Base-by-base conservation (phyloP, 2,797 vertebrate species). In the Coilia nasus region DNA sequence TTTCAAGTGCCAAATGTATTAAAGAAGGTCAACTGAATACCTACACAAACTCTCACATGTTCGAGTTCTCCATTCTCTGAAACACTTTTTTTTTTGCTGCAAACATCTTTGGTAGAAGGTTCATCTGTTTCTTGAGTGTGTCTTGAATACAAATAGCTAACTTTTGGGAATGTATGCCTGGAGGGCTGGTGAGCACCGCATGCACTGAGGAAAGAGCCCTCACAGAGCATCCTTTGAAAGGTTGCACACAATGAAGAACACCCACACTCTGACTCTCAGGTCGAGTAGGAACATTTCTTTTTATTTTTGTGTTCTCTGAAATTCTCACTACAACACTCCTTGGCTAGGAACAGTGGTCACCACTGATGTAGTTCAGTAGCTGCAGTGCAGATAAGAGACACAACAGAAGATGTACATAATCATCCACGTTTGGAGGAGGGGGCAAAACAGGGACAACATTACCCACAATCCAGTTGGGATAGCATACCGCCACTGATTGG, bases 301-400 rank as follows among this genome's bases (percentile, higher is more conserved):
- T 78, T 54, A 54, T 91, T 91, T 92, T 78, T 87, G 89, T 87
- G 89, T 87, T 90, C 87, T 87, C 84, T 83, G 86, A 90, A 86
- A 91, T 86, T 90, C 84, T 85, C 86, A 91, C 90, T 90, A 90
- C 87, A 89, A 87, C 88, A 91, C 86, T 86, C 88, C 88, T 88
- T 89, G 89, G 92, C 93, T 89, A 94, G 92, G 89, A 91, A 92
- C 90, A 93, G 91, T 90, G 91, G 92, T 93, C 90, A 92, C 91
- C 91, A 94, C 89, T 93, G 93, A 93, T 92, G 92, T 93, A 94
- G 93, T 93, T 93, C 93, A 93, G 91, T 90, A 92, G 90, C 90
- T 94, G 93, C 91, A 92, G 91, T 92, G 93, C 91, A 93, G 85
- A 87, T 91, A 92, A 91, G 88, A 94, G 92, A 92, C 91, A 94